These are phyloP conservation scores for Cottoperca gobio DNA, from an alignment of 2,797 vertebrate species.

Conservation along the genomic window DNA sequence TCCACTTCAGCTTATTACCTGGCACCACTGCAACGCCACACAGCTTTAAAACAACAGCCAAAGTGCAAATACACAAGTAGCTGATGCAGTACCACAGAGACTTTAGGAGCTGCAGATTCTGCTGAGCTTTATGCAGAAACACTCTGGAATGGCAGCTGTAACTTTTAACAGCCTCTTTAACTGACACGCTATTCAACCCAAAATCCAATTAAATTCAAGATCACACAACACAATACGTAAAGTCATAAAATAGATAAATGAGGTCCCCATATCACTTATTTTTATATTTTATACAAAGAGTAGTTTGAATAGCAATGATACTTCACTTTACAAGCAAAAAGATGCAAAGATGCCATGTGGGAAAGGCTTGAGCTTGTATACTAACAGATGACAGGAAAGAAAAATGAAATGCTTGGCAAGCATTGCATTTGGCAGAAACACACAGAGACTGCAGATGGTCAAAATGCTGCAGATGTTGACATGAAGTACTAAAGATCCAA, in stretches of 20 bases:
- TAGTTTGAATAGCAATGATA: background rate
- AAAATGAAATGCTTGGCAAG: constrained; percentile 9
- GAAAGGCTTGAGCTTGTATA: background rate
- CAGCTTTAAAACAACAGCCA: constrained; percentile 41
- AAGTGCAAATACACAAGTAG: constrained; percentile 41
- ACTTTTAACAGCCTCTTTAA: constrained; percentile 31
- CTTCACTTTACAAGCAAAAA: background rate
- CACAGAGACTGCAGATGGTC: constrained; percentile 23
- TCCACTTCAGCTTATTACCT: constrained; percentile 63
- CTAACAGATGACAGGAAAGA: background rate
- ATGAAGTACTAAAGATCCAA: constrained; percentile 23
- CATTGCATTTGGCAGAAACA: constrained; percentile 28
- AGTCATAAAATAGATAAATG: background rate
- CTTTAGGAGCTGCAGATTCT: constrained; percentile 29
- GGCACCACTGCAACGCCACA: constrained; percentile 43
- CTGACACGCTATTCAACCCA: background rate
- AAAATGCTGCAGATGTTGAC: constrained; percentile 48
- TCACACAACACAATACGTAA: constrained; percentile 9
- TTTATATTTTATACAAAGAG: background rate
- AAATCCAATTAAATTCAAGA: constrained; percentile 24
- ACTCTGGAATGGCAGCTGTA: constrained; percentile 13
- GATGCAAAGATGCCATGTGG: constrained; percentile 3
- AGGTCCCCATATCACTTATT: background rate
- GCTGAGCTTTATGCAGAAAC: constrained; percentile 35
- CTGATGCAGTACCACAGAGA: constrained; percentile 46